Evolutionary conservation across 2,113 vertebrate genomes (phyloP).

Genomic region (Edolisoma coerulescens): DNA sequence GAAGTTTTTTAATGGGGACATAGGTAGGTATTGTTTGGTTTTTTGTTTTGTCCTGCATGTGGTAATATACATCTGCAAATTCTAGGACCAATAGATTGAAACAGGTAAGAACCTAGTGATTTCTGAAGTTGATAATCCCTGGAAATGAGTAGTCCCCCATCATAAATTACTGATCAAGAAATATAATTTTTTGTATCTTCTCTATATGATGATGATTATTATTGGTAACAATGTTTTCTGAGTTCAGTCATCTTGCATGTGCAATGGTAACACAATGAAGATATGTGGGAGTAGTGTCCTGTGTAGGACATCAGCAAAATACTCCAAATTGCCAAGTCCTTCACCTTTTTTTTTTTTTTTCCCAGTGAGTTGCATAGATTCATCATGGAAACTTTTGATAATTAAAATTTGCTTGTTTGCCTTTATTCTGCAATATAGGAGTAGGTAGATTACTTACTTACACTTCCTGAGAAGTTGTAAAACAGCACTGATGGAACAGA

Average conservation of each 20-base stretch:
- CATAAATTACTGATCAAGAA: not conserved
- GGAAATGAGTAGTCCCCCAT: not conserved
- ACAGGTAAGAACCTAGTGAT: not conserved
- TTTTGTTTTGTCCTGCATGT: not conserved
- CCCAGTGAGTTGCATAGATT: not conserved
- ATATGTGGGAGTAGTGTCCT: not conserved
- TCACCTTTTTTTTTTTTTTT: not conserved
- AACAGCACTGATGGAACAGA: not conserved
- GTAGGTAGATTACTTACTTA: not conserved
- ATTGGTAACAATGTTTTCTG: not conserved
- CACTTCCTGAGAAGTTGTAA: not conserved
- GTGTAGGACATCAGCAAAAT: not conserved
- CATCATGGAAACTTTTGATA: not conserved
- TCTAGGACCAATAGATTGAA: not conserved
- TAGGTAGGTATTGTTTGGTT: not conserved
- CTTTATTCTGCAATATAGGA: not conserved
- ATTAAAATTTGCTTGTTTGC: not conserved
- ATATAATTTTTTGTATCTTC: not conserved
- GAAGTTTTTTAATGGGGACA: not conserved
- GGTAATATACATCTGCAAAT: not conserved
- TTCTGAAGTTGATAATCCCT: not conserved
- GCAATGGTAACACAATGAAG: not conserved
- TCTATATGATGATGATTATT: not conserved
- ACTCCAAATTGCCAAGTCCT: not conserved
- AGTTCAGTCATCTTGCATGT: not conserved